Conservation (phyloP, 2,797 vertebrate genomes). For the Rhinophrynus dorsalis region DNA sequence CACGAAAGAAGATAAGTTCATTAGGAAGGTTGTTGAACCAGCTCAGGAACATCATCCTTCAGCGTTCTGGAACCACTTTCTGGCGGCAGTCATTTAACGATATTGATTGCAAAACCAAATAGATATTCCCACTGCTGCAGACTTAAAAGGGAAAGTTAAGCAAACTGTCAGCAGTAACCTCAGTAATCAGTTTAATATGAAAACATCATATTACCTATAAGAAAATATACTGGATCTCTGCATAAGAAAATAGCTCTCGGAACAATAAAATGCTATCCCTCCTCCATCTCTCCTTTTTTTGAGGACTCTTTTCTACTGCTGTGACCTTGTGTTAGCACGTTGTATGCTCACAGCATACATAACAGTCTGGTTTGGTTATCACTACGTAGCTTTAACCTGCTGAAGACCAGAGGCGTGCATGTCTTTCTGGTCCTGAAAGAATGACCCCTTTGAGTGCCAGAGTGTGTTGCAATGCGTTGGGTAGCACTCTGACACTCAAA, state of each 20-base stretch:
- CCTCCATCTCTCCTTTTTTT: neutral
- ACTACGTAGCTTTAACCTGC: no score
- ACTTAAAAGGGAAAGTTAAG: slow-evolving; percentile 26
- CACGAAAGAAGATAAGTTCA: slow-evolving; percentile 44
- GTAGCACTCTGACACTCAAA: no score
- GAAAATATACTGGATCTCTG: slow-evolving; percentile 20
- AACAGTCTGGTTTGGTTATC: no score
- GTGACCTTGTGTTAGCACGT: slow-evolving; percentile 13
- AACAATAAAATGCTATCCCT: neutral
- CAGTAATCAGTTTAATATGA: slow-evolving; percentile 18
- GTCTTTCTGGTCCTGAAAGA: no score
- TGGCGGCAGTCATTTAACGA: slow-evolving; percentile 37
- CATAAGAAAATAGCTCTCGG: neutral
- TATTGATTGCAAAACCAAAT: slow-evolving; percentile 42
- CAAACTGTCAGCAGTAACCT: slow-evolving; percentile 6
- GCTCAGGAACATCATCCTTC: slow-evolving; percentile 42
- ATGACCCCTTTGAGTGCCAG: no score
- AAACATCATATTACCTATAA: slow-evolving; percentile 40
- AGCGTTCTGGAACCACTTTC: slow-evolving; percentile 14
- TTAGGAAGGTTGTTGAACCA: slow-evolving; percentile 41
- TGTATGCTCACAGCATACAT: no score
- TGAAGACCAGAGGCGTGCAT: no score
- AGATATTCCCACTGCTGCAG: slow-evolving; percentile 41
- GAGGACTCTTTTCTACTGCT: neutral
- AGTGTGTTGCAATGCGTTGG: no score